A percentile compares a stretch with the other conserved stretches of the same genome.
These are phyloP conservation scores for Elysia crispata DNA, from an alignment of 2,888 invertebrate genomes.

Conservation along the genomic window DNA sequence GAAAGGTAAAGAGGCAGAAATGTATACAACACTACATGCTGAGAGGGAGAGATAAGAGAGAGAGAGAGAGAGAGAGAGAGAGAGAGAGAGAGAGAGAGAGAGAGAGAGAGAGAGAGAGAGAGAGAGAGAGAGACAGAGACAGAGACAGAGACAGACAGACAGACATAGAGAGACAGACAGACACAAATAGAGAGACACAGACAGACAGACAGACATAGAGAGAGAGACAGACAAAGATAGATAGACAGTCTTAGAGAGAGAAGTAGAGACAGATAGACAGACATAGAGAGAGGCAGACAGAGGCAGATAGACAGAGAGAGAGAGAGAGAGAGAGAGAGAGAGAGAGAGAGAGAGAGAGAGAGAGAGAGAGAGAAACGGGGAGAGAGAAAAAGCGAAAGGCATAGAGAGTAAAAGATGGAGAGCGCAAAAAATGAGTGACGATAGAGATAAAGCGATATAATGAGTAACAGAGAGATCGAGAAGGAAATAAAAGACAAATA, in stretches of 20 bases:
- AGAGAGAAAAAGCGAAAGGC: too few relatives aligned
- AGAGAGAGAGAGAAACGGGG: too few relatives aligned
- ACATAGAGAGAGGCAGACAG: too few relatives aligned
- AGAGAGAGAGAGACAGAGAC: constrained; percentile 15
- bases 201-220: too few relatives aligned
- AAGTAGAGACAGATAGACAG: constrained; percentile 5
- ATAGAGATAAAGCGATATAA: too few relatives aligned
- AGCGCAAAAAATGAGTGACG: too few relatives aligned
- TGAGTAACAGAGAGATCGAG: too few relatives aligned
- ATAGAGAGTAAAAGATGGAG: too few relatives aligned
- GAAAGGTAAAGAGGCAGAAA: constrained; percentile 16
- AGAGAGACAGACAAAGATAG: constrained; percentile 16
- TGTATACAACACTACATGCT: too few relatives aligned
- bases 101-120: constrained; percentile 22
- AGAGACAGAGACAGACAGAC: constrained; percentile 20
- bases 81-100: constrained; percentile 20
- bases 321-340: constrained; percentile 27
- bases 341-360: background rate
- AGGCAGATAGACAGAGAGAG: constrained; percentile 10
- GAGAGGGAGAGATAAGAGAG: constrained; percentile 37
- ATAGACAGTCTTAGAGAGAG: constrained; percentile 9
- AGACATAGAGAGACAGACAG: constrained; percentile 22
- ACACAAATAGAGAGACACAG: too few relatives aligned
- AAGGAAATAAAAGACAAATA: too few relatives aligned
- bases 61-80: constrained; percentile 28